Conservation (phyloP, 2,113 vertebrate species). For the Hemibagrus wyckioides region DNA sequence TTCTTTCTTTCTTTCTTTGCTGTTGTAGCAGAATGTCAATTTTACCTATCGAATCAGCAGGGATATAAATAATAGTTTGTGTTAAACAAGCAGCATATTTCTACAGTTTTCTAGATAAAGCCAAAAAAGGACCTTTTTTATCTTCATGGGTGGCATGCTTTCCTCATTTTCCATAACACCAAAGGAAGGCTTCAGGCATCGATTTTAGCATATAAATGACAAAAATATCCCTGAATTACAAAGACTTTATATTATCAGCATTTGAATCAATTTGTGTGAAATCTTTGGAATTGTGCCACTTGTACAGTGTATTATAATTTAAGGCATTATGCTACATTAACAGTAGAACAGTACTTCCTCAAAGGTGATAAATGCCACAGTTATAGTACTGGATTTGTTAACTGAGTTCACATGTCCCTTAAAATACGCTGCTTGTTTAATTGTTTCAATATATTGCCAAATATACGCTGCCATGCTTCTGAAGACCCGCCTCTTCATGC, state of each 20-base stretch:
- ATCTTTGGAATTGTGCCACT: not conserved
- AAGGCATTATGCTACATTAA: not conserved
- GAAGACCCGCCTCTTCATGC: not conserved
- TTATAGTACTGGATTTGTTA: not conserved
- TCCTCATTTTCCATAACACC: slow-evolving; percentile 15
- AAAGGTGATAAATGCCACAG: not conserved
- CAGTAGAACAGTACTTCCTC: not conserved
- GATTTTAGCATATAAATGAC: not conserved
- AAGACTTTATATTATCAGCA: not conserved
- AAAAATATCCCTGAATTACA: not conserved
- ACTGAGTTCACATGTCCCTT: not conserved
- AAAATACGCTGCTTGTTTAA: not conserved
- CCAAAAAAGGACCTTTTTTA: not conserved
- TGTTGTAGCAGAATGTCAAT: not conserved
- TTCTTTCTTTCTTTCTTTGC: not conserved
- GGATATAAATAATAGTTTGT: slow-evolving; percentile 4
- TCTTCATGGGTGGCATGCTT: slow-evolving; percentile 25
- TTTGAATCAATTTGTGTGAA: not conserved
- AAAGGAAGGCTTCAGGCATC: not conserved
- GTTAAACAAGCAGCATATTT: slow-evolving; percentile 18
- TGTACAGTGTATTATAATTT: not conserved
- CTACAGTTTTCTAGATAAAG: not conserved
- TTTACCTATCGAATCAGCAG: not conserved
- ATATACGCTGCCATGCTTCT: not conserved
- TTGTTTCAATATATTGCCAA: not conserved